Percentiles rank a stretch among this genome's conserved stretches.
Evolutionary conservation across 2,797 vertebrate species (phyloP).

Genomic region (Coregonus sp.): DNA sequence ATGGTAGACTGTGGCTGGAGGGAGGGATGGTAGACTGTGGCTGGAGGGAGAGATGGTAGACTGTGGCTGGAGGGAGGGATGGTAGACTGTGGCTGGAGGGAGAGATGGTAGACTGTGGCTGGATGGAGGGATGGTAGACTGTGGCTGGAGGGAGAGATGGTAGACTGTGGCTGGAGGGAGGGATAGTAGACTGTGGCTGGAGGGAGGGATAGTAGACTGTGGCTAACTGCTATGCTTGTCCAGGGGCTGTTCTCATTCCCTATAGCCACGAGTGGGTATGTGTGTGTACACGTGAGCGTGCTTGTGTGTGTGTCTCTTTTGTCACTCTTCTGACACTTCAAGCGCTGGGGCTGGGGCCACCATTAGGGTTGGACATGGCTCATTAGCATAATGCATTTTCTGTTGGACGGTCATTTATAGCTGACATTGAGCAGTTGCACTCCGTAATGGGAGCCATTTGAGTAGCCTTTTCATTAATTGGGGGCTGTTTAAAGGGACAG

Average conservation of each 20-base stretch:
- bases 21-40: too few species aligned
- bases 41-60: too few species aligned
- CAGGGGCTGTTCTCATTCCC: background rate
- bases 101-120: too few species aligned
- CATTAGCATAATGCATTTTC: background rate
- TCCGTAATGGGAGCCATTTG: background rate
- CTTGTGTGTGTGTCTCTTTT: background rate
- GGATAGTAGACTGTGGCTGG: too few species aligned
- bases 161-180: too few species aligned
- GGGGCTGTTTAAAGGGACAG: background rate
- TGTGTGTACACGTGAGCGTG: background rate
- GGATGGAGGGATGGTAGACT: too few species aligned
- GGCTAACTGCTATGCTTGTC: background rate
- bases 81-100: too few species aligned
- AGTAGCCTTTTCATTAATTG: background rate
- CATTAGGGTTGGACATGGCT: background rate
- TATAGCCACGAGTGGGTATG: background rate
- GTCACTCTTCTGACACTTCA: background rate
- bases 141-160: too few species aligned
- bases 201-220: too few species aligned
- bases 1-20: too few species aligned
- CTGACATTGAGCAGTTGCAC: background rate
- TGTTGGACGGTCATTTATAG: background rate
- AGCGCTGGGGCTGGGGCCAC: background rate
- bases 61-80: too few species aligned